A percentile compares a stretch with the other conserved stretches of the same genome.
Conservation (phyloP, 2,113 vertebrate genomes). For the mouse (Mus musculus) region GRCm39 chr10:14159001-14159500, state of each 20-base stretch:
- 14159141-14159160: background rate
- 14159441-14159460: background rate
- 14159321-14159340: background rate
- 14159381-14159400: background rate
- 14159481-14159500: background rate
- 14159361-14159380: conserved; percentile 31
- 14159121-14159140: background rate
- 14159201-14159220: background rate
- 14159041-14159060: background rate
- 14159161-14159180: background rate
- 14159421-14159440: background rate
- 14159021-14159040: too few species aligned
- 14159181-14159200: conserved; percentile 12
- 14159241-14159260: background rate
- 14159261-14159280: background rate
- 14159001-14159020: too few species aligned
- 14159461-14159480: background rate
- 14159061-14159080: background rate
- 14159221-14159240: background rate
- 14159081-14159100: background rate
- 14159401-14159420: background rate
- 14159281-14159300: background rate
- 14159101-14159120: background rate
- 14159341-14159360: background rate
- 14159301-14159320: background rate